Percentiles rank a stretch among this genome's conserved stretches.
These are phyloP conservation scores for Mormoops blainvillei DNA, from an alignment of 2,113 vertebrate genomes.

Conservation along the genomic window DNA sequence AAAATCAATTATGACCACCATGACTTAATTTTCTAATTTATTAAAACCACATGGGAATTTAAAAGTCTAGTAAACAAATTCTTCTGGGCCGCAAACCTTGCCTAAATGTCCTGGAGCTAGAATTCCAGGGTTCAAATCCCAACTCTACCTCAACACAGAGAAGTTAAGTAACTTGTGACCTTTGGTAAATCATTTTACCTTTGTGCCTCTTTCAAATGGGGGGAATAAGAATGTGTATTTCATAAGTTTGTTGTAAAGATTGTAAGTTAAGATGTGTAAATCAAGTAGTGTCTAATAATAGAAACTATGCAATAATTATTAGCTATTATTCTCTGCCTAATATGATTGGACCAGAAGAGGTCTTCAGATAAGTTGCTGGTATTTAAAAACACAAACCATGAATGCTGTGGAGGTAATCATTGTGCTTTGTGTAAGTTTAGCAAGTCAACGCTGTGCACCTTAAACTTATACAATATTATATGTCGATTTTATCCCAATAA, in stretches of 20 bases:
- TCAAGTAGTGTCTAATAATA: background rate
- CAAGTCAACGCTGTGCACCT: background rate
- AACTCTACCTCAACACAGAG: background rate
- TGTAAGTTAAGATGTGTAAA: background rate
- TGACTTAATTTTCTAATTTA: conserved; percentile 36
- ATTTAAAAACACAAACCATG: background rate
- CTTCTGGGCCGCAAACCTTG: background rate
- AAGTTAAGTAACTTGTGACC: background rate
- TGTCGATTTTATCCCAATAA: background rate
- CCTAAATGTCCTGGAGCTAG: background rate
- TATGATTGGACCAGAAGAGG: background rate
- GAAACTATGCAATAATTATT: background rate
- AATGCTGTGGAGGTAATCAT: background rate
- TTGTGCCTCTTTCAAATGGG: background rate
- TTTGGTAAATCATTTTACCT: background rate
- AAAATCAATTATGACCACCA: conserved; percentile 22
- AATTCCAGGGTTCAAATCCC: background rate
- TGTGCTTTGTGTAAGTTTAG: background rate
- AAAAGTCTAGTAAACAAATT: conserved; percentile 26
- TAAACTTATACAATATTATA: background rate
- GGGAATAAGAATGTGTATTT: background rate
- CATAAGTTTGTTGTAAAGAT: background rate
- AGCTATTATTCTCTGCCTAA: background rate
- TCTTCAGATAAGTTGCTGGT: background rate
- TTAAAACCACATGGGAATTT: background rate